Base-by-base conservation (phyloP, 2,888 invertebrate species). In the Congeria kusceri region DNA sequence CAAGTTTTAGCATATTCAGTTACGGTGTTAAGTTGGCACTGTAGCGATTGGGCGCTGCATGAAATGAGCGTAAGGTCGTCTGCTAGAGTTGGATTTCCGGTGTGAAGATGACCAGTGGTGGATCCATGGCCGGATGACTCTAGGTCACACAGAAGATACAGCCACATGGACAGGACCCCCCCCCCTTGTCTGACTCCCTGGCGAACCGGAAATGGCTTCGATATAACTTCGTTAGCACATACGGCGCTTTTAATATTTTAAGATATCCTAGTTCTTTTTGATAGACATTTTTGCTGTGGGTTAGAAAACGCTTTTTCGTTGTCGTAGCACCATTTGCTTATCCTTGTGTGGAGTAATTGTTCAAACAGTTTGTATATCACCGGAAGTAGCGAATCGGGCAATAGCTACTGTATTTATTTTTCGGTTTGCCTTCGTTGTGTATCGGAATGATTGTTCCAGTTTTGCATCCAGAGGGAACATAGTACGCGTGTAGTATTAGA, bases 11-110 rank as follows among this genome's bases (percentile, higher is more conserved):
- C 65, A 53, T 65, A 65, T 20, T 18, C 3, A 5, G 4, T 23
- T 3, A 65, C 65, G 1, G 7, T 65, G 1, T 49, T 20, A 15
- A 25, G 25, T 23, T 46, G 46, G n/a, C 13, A 1, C 23, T 65
- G 18, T 28, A 27, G 18, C 7, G 65, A 20, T 29, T 11, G 18
- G 13, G 28, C 7, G 5, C 29, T 49, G 13, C 9, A 29, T 20
- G 29, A 49, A 5, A 49, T 2, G 13, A 49, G 20, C 4, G 49
- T 64, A 15, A 64, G 49, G 28, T 64, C 64, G 46, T 64, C 64
- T 49, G 64, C 64, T 7, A 64, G 64, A 7, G 65, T 65, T 23
- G 65, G 65, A 27, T 65, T 64, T 2, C 64, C 64, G 28, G 20
- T 28, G 44, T 13, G 0, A n/a, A 64, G 11, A 3, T 23, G 18